A percentile compares a stretch with the other conserved stretches of the same genome.
These are phyloP conservation scores for Cactoblastis cactorum DNA, from an alignment of 2,888 invertebrate genomes.

Conservation along the genomic window DNA sequence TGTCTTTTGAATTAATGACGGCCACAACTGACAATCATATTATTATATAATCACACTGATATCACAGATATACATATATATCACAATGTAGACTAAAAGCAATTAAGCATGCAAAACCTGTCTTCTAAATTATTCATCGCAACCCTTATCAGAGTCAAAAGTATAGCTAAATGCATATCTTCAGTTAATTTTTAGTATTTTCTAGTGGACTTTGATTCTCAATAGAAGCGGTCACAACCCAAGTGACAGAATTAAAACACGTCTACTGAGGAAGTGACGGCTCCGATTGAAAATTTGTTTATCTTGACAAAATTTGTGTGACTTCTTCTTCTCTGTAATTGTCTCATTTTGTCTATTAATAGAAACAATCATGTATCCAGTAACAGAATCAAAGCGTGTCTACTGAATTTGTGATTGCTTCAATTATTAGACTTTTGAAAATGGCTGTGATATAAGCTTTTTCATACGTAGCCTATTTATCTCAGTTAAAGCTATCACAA, in stretches of 20 bases:
- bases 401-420: not conserved
- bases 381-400: constrained; percentile 2
- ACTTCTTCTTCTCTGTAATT: too few species aligned
- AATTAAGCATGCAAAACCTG: too few species aligned
- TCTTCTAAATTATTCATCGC: too few species aligned
- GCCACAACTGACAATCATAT: constrained; percentile 1
- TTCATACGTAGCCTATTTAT: not conserved
- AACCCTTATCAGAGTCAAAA: too few species aligned
- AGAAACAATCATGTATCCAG: not conserved
- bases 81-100: too few species aligned
- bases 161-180: too few species aligned
- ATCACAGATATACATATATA: not conserved
- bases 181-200: too few species aligned
- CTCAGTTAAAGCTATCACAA: not conserved
- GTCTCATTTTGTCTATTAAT: not conserved
- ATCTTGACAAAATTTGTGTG: too few species aligned
- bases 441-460: not conserved
- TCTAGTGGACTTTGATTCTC: not conserved
- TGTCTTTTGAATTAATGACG: constrained; percentile 22
- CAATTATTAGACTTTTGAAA: not conserved
- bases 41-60: too few species aligned
- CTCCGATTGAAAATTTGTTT: not conserved
- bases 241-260: constrained; percentile 35
- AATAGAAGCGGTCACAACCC: constrained; percentile 28
- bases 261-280: constrained; percentile 20